These are phyloP conservation scores for Plutella xylostella DNA, from an alignment of 2,888 invertebrate genomes.

Conservation along the genomic window DNA sequence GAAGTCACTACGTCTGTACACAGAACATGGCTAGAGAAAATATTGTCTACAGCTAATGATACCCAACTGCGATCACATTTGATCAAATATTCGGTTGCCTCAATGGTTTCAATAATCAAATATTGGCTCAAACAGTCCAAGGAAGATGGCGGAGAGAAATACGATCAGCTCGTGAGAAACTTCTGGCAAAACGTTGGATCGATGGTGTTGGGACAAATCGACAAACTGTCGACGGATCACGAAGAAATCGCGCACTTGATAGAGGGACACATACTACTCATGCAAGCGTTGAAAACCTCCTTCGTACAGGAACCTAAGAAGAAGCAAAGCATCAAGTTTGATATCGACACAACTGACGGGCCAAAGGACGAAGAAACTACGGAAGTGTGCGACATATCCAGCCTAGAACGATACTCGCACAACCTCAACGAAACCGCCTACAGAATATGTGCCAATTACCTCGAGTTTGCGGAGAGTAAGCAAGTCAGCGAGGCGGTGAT, in stretches of 20 bases:
- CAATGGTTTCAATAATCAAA: slow-evolving; percentile 33
- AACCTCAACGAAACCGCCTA: slow-evolving; percentile 55
- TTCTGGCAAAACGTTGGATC: slow-evolving; percentile 51
- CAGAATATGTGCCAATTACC: slow-evolving; percentile 60
- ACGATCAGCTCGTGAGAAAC: slow-evolving; percentile 38
- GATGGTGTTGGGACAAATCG: slow-evolving; percentile 32
- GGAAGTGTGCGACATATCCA: slow-evolving; percentile 13
- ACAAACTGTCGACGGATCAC: slow-evolving; percentile 42
- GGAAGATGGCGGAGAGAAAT: slow-evolving; percentile 25
- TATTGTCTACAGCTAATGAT: slow-evolving; percentile 20
- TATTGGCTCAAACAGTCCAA: slow-evolving; percentile 42
- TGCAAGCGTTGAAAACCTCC: slow-evolving; percentile 34
- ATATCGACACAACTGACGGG: slow-evolving; percentile 21
- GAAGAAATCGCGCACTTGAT: slow-evolving; percentile 48
- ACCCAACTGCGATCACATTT: slow-evolving; percentile 23
- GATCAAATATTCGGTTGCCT: slow-evolving; percentile 28
- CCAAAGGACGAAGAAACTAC: background rate
- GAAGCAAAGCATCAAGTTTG: slow-evolving; percentile 33
- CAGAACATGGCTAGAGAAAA: slow-evolving; percentile 34
- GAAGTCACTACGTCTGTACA: slow-evolving; percentile 32
- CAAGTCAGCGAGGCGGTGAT: slow-evolving; percentile 52
- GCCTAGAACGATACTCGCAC: slow-evolving; percentile 39
- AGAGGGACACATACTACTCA: slow-evolving; percentile 39
- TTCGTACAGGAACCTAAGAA: slow-evolving; percentile 30
- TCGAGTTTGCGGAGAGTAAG: slow-evolving; percentile 59